Percentiles rank a stretch among this genome's conserved stretches.
These are phyloP conservation scores for Orius insidiosus DNA, from an alignment of 1,140 invertebrate species.

Conservation along the genomic window DNA sequence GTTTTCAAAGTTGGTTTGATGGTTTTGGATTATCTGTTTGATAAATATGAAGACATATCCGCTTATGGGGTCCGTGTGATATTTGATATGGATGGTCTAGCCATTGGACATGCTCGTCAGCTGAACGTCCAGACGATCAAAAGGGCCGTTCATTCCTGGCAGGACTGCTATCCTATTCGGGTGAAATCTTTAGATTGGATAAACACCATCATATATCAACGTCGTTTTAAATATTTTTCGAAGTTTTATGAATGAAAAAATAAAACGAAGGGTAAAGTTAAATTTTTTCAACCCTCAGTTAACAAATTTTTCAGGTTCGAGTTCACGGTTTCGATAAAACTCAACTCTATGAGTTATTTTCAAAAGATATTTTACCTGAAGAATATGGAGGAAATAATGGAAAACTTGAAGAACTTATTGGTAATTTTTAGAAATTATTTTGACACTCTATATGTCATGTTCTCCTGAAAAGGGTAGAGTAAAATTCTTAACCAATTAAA, in stretches of 20 bases:
- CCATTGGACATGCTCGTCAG: slow-evolving; percentile 38
- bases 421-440: too few species aligned
- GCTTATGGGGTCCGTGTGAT: slow-evolving; percentile 38
- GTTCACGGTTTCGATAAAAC: slow-evolving; percentile 23
- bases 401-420: slow-evolving; percentile 30
- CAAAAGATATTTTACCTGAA: slow-evolving; percentile 32
- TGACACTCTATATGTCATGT: too few species aligned
- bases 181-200: slow-evolving; percentile 50
- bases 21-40: background rate
- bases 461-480: too few species aligned
- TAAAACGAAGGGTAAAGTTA: slow-evolving; percentile 32
- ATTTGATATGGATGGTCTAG: slow-evolving; percentile 38
- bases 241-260: slow-evolving; percentile 50
- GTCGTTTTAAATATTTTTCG: slow-evolving; percentile 47
- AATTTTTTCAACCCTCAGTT: background rate
- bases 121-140: slow-evolving; percentile 36
- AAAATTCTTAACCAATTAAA: too few species aligned
- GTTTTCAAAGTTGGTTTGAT: slow-evolving; percentile 12
- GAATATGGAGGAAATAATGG: slow-evolving; percentile 40
- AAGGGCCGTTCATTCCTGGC: slow-evolving; percentile 42
- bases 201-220: slow-evolving; percentile 48
- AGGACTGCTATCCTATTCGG: slow-evolving; percentile 48
- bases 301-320: slow-evolving; percentile 26
- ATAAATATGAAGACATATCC: slow-evolving; percentile 30
- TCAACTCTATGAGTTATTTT: slow-evolving; percentile 28